Percentiles rank a stretch among this genome's conserved stretches.
Conservation (phyloP, 2,113 vertebrate species). For the Channa maculata region DNA sequence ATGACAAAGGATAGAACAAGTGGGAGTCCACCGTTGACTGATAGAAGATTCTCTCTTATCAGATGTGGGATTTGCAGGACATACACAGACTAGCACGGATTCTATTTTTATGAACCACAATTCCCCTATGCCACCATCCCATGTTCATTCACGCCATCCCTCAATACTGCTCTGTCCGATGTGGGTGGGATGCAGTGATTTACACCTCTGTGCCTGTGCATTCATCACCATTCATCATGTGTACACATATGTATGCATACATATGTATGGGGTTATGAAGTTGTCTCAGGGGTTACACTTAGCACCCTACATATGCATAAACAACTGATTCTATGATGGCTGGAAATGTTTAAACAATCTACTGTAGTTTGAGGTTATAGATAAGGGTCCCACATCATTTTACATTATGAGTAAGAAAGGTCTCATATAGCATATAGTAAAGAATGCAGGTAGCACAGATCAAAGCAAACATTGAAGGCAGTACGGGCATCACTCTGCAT, state of each 20-base stretch:
- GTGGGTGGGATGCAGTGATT: slow-evolving; percentile 74
- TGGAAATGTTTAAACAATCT: not conserved
- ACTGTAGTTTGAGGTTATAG: not conserved
- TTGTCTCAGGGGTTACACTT: slow-evolving; percentile 52
- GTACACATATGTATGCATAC: slow-evolving; percentile 13
- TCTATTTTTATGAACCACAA: slow-evolving; percentile 71
- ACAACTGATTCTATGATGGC: not conserved
- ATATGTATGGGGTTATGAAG: slow-evolving; percentile 53
- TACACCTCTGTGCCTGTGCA: slow-evolving; percentile 60
- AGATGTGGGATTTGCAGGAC: slow-evolving; percentile 67
- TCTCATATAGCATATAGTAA: not conserved
- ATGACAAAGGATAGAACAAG: slow-evolving; percentile 49
- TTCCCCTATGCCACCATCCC: slow-evolving; percentile 54
- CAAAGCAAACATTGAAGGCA: not conserved
- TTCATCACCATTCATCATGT: not conserved
- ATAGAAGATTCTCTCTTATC: slow-evolving; percentile 67
- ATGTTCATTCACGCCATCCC: slow-evolving; percentile 39
- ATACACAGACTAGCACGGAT: slow-evolving; percentile 57
- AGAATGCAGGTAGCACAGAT: not conserved
- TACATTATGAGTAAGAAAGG: not conserved
- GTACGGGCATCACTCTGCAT: not conserved
- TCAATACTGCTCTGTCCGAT: slow-evolving; percentile 55
- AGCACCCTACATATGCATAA: slow-evolving; percentile 35
- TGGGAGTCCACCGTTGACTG: slow-evolving; percentile 64
- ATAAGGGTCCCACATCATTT: not conserved